phyloP scores from a whole-genome alignment of 35 echinoderm and acorn worm genomes.

The Ophioderma brevispina region DNA sequence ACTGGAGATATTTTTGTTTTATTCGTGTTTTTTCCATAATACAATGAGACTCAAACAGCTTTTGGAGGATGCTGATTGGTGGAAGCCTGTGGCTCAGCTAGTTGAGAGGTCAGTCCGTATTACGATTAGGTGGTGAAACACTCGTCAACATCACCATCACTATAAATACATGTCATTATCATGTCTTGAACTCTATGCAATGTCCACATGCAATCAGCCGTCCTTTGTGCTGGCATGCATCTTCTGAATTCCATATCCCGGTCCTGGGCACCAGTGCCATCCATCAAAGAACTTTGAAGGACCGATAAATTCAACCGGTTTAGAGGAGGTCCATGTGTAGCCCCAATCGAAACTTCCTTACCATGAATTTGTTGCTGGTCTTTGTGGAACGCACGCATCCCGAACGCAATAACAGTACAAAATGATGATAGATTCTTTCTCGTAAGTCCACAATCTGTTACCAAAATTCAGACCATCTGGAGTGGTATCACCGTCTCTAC shows the following conservation, averaged over 20 bases:
- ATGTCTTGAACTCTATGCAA: constrained; percentile 25
- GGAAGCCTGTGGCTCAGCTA: no score
- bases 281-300: constrained; percentile 39
- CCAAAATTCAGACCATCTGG: constrained; percentile 82
- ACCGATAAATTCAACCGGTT: constrained; percentile 55
- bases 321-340: constrained; percentile 58
- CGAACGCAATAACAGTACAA: constrained; percentile 79
- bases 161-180: constrained; percentile 70
- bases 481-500: constrained; percentile 67
- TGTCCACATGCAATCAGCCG: constrained; percentile 88
- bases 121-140: no score
- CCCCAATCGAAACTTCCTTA: constrained; percentile 74
- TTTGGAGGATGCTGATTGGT: no score
- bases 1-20: no score
- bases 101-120: no score
- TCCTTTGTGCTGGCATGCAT: constrained; percentile 70
- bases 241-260: constrained; percentile 94
- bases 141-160: constrained; percentile 97
- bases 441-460: constrained; percentile 51
- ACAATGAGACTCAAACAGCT: no score
- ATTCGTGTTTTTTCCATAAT: no score
- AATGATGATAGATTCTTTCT: constrained; percentile 53
- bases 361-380: constrained; percentile 55
- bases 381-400: constrained; percentile 7
- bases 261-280: constrained; percentile 61